Evolutionary conservation across 1,140 invertebrate species (phyloP).

Genomic region (Panulirus ornatus): DNA sequence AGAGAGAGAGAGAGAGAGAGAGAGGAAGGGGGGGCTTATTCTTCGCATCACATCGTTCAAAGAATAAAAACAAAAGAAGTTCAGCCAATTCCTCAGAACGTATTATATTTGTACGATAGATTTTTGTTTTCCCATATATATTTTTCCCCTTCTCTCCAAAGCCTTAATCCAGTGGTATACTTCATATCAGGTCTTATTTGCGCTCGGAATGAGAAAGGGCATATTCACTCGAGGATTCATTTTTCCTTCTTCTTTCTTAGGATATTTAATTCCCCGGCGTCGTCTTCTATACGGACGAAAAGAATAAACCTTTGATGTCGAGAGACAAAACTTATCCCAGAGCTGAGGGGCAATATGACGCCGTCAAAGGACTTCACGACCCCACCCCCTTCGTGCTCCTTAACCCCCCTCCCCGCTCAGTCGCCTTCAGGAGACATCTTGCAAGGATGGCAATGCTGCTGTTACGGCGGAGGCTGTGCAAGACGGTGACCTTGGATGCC

Average conservation of each 20-base stretch:
- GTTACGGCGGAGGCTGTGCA: no score
- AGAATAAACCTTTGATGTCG: conserved; percentile 4
- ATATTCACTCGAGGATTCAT: not conserved
- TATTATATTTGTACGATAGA: not conserved
- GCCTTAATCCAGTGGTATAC: not conserved
- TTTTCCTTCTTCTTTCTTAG: not conserved
- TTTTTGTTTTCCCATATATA: not conserved
- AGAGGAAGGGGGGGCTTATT: not conserved
- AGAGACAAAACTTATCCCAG: not conserved
- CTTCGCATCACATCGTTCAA: not conserved
- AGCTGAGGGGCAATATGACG: not conserved
- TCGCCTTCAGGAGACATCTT: no score
- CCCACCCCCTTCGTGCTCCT: no score
- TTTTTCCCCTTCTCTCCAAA: not conserved
- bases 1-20: not conserved
- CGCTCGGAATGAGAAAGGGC: not conserved
- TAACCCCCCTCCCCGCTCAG: no score
- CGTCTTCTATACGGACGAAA: not conserved
- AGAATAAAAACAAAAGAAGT: not conserved
- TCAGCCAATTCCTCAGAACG: conserved; percentile 3
- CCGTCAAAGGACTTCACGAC: no score
- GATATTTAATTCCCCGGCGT: not conserved
- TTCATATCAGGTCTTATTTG: not conserved
- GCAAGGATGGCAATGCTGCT: no score
- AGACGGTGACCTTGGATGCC: no score